Percentiles rank a stretch among this genome's conserved stretches.
Evolutionary conservation across 2,797 vertebrate species (phyloP).

Genomic region (Anabacerthia variegaticeps): DNA sequence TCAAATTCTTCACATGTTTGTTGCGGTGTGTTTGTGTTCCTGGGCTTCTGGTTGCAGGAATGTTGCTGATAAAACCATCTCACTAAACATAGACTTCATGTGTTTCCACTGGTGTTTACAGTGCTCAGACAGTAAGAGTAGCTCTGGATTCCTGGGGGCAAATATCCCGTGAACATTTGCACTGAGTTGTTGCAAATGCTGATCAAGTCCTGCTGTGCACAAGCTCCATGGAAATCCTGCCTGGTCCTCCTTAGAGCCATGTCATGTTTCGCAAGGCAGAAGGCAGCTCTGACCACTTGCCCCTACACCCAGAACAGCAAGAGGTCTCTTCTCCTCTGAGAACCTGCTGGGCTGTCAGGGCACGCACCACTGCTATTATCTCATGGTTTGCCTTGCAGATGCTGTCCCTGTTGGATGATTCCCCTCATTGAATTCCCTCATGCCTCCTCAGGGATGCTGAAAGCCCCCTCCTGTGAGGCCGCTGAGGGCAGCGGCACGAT

Average conservation of each 20-base stretch:
- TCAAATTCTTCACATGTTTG: conserved; percentile 66
- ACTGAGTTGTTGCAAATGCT: neutral
- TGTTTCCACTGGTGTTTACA: conserved; percentile 46
- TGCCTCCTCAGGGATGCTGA: neutral
- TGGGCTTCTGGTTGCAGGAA: conserved; percentile 54
- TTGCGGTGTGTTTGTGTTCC: conserved; percentile 51
- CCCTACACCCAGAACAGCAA: neutral
- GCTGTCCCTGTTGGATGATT: neutral
- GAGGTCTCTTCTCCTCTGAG: neutral
- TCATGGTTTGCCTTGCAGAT: neutral
- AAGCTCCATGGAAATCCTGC: neutral
- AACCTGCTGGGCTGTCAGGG: neutral
- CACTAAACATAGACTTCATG: conserved; percentile 16
- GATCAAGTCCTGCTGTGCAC: neutral
- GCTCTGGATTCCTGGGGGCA: neutral
- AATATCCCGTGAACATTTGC: neutral
- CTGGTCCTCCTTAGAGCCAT: neutral
- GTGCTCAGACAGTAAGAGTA: neutral
- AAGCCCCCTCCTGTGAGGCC: neutral
- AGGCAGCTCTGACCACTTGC: neutral
- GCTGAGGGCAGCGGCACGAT: rapidly evolving
- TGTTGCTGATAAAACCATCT: conserved; percentile 63
- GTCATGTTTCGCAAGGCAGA: neutral
- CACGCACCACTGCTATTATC: neutral
- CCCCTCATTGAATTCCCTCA: neutral